Percentiles rank a stretch among this genome's conserved stretches.
Evolutionary conservation across 2,113 vertebrate genomes (phyloP).

Genomic region (Toxostoma redivivum): DNA sequence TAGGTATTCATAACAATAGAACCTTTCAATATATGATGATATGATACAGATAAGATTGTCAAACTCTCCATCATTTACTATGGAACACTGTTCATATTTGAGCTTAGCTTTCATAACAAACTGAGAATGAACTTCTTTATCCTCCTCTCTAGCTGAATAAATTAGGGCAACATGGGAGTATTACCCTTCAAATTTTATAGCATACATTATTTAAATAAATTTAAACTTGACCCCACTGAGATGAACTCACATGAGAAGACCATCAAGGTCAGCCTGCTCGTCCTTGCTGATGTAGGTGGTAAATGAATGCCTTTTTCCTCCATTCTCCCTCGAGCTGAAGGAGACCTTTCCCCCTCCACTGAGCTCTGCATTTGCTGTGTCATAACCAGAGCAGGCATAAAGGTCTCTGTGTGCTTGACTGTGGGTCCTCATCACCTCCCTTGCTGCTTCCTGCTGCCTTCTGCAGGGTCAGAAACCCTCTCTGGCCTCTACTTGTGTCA

Average conservation of each 20-base stretch:
- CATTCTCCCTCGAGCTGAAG: neutral
- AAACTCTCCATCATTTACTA: conserved; percentile 54
- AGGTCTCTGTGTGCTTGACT: neutral
- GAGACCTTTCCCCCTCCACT: neutral
- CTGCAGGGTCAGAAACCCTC: neutral
- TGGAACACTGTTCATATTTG: conserved; percentile 25
- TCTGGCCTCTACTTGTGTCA: neutral
- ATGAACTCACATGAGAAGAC: neutral
- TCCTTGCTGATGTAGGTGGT: neutral
- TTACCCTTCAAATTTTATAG: neutral
- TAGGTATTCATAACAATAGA: conserved; percentile 51
- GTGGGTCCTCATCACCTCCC: neutral
- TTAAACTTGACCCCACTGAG: neutral
- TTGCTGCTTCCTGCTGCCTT: neutral
- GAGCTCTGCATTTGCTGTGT: neutral
- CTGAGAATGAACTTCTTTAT: conserved; percentile 22
- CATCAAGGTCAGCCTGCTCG: neutral
- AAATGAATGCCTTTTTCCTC: neutral
- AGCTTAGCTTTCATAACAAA: conserved; percentile 59
- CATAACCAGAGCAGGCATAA: neutral
- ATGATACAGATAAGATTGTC: conserved; percentile 41
- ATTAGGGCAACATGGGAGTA: neutral
- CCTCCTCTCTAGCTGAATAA: conserved; percentile 14
- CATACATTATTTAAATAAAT: neutral
- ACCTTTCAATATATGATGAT: conserved; percentile 53